A percentile compares a stretch with the other conserved stretches of the same genome.
These are phyloP conservation scores for Lithobates sylvaticus DNA, from an alignment of 2,797 vertebrate genomes.

Conservation along the genomic window DNA sequence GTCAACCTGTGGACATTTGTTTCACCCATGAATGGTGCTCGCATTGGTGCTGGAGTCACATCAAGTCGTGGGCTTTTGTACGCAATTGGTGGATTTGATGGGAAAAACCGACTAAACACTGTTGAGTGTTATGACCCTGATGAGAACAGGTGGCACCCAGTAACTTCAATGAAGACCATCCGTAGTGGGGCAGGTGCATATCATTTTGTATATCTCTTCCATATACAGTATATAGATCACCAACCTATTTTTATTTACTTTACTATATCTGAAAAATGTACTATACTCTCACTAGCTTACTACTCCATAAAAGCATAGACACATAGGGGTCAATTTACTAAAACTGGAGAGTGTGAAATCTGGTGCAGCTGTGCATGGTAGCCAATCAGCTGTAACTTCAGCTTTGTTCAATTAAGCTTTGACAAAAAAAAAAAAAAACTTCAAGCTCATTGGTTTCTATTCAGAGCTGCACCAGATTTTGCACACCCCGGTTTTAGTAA, in stretches of 20 bases:
- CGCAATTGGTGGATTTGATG: constrained; percentile 82
- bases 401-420: too few species aligned
- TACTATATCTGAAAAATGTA: background rate
- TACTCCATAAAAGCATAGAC: too few species aligned
- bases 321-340: too few species aligned
- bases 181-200: constrained; percentile 82
- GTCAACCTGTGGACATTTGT: constrained; percentile 79
- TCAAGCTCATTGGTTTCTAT: too few species aligned
- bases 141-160: constrained; percentile 78
- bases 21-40: constrained; percentile 78
- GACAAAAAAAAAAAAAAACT: too few species aligned
- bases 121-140: constrained; percentile 83
- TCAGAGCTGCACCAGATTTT: too few species aligned
- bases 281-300: too few species aligned
- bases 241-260: background rate
- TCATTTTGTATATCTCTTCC: background rate
- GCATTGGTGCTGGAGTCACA: constrained; percentile 80
- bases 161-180: constrained; percentile 78
- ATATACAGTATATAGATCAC: background rate
- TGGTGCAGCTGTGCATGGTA: too few species aligned
- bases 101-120: constrained; percentile 79
- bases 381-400: too few species aligned
- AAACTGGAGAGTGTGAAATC: too few species aligned
- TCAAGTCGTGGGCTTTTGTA: constrained; percentile 78
- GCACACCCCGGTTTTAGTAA: too few species aligned